Base-by-base conservation (phyloP, 1,140 invertebrate genomes). In the Danaus plexippus region DNA sequence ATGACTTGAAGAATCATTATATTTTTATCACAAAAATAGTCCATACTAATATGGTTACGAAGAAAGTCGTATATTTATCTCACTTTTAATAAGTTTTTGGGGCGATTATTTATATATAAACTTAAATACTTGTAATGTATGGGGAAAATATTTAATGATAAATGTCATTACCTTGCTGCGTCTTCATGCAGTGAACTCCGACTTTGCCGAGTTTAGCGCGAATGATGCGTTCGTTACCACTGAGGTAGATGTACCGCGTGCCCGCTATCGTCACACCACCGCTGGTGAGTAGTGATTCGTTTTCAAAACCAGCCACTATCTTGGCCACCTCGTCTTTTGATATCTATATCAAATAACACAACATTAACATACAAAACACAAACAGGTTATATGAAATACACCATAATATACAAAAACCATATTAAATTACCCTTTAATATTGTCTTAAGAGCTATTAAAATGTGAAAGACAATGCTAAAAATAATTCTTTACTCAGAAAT, bases 131-230 rank as follows among this genome's bases (percentile, higher is more conserved):
- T 13, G 11, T 3, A n/a, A 6, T n/a, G 44, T n/a, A 45, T 32
- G 22, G 22, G 22, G 7, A 32, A 2, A 0, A 32, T 32, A 2
- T 32, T 32, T 32, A 8, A 32, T 32, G 22, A 6, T 5, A 6
- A 32, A 15, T 15, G 15, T 32, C 5, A 32, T 42, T 55, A 94
- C 93, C 92, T 92, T 97, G 95, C 89, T 92, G 90, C 87, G 95
- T 97, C 90, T 96, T 96, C 94, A 96, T 96, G 92, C 94, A 96
- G 85, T 96, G 95, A 55, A 96, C 94, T 71, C 95, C 95, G 78
- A 95, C 92, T 89, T 96, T 95, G 79, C 94, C 94, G 62, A 95
- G 90, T 89, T 96, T 96, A 81, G 94, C 95, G 88, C 95, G 93
- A 85, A 97, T 94, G 67, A 97, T 95, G 78, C 93, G 92, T 77